phyloP scores from a whole-genome alignment of 2,113 vertebrate species.

The Mola mola region DNA sequence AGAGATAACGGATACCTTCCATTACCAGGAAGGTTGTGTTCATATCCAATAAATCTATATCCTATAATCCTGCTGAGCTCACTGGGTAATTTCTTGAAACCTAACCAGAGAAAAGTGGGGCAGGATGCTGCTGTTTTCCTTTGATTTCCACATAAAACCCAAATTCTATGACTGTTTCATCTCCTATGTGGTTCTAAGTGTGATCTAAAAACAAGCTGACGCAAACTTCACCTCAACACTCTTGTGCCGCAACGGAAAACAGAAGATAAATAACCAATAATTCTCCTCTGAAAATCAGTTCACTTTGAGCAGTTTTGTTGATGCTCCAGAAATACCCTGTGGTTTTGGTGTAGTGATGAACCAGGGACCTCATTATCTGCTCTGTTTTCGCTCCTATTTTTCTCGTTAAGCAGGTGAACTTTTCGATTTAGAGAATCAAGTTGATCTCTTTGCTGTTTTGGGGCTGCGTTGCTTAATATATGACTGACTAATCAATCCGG shows the following conservation, averaged over 20 bases:
- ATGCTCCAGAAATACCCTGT: too few species aligned
- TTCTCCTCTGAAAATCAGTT: neutral
- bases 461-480: slow-evolving; percentile 3
- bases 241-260: too few species aligned
- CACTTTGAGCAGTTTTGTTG: neutral
- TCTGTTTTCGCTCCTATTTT: slow-evolving; percentile 10
- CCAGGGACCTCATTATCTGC: slow-evolving; percentile 31
- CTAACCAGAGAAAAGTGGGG: slow-evolving; percentile 37
- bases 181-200: neutral
- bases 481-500: neutral
- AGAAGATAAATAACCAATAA: too few species aligned
- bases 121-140: slow-evolving; percentile 10
- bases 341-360: slow-evolving; percentile 2
- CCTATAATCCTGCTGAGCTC: slow-evolving; percentile 48
- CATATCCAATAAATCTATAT: slow-evolving; percentile 46
- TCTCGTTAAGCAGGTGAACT: slow-evolving; percentile 21
- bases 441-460: neutral
- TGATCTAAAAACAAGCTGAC: slow-evolving; percentile 1
- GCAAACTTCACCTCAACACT: neutral
- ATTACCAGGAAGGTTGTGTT: slow-evolving; percentile 56
- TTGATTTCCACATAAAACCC: slow-evolving; percentile 17
- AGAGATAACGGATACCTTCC: slow-evolving; percentile 62
- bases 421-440: slow-evolving; percentile 15
- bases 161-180: neutral
- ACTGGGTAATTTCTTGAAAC: slow-evolving; percentile 52